phyloP scores from a whole-genome alignment of 2,888 invertebrate genomes.

The Apantesis nais region DNA sequence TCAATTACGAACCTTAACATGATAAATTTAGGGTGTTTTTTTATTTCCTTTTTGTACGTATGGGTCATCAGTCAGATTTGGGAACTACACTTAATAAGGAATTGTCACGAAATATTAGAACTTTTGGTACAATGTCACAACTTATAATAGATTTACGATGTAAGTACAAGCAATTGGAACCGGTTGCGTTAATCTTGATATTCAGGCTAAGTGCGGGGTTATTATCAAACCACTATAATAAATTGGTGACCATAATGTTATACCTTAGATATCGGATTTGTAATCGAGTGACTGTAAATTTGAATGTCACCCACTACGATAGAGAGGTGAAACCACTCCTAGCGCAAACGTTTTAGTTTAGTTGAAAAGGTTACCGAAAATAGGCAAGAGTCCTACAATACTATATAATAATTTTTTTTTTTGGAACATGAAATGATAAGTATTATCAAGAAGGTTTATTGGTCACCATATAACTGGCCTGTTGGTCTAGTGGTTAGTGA shows the following conservation, averaged over 20 bases:
- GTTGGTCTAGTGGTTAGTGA: too few relatives aligned
- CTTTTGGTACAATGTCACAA: slow-evolving; percentile 9
- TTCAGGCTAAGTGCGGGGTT: not conserved
- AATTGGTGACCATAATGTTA: not conserved
- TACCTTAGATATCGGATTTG: not conserved
- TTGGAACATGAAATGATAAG: too few relatives aligned
- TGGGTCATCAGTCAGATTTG: slow-evolving; percentile 48
- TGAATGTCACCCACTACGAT: slow-evolving; percentile 1
- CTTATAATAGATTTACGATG: not conserved
- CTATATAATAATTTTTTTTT: too few relatives aligned
- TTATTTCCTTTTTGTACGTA: slow-evolving; percentile 19
- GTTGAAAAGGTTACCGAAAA: not conserved
- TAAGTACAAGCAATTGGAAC: not conserved
- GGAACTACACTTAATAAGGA: slow-evolving; percentile 53
- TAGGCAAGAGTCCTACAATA: not conserved
- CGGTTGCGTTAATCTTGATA: not conserved
- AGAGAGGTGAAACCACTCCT: not conserved
- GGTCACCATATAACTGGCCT: too few relatives aligned
- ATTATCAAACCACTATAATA: not conserved
- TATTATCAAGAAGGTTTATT: too few relatives aligned
- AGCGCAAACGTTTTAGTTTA: not conserved
- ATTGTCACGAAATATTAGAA: slow-evolving; percentile 57
- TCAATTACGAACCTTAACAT: slow-evolving; percentile 25
- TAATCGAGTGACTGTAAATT: not conserved
- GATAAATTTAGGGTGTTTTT: slow-evolving; percentile 6